Conservation (phyloP, 2,113 vertebrate genomes). For the Cynocephalus volans region DNA sequence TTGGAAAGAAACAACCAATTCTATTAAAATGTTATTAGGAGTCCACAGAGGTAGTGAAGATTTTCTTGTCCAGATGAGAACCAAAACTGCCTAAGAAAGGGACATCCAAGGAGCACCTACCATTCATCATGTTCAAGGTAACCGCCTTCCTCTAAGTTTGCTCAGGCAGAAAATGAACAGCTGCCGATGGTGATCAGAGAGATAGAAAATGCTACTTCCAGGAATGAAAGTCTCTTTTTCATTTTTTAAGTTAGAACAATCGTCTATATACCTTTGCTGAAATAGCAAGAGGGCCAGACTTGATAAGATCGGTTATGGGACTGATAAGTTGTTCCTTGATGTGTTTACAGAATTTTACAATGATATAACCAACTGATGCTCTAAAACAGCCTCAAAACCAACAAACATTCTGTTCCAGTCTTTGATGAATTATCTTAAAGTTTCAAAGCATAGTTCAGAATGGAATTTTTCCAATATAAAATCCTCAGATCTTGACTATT, state of each 20-base stretch:
- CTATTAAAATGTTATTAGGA: conserved; percentile 84
- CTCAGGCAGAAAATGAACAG: conserved; percentile 96
- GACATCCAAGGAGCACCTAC: conserved; percentile 85
- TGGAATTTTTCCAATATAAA: conserved; percentile 13
- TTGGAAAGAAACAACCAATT: conserved; percentile 86
- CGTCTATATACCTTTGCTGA: conserved; percentile 44
- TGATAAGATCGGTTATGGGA: background rate
- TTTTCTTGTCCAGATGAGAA: conserved; percentile 87
- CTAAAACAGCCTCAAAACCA: background rate
- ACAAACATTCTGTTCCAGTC: background rate
- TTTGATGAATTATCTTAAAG: conserved; percentile 60
- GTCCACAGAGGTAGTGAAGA: conserved; percentile 81
- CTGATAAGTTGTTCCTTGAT: background rate
- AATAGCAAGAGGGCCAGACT: conserved; percentile 48
- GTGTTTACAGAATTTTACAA: conserved; percentile 32
- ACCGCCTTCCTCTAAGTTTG: conserved; percentile 90
- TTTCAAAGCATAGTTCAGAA: conserved; percentile 22
- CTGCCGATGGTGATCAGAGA: conserved; percentile 90
- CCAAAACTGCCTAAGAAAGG: conserved; percentile 84
- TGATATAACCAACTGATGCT: background rate
- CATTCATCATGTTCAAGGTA: conserved; percentile 92
- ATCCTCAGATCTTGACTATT: background rate
- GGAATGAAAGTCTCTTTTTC: conserved; percentile 53
- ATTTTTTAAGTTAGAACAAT: conserved; percentile 72
- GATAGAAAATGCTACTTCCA: conserved; percentile 79